A percentile compares a stretch with the other conserved stretches of the same genome.
phyloP scores from a whole-genome alignment of 2,797 vertebrate genomes.

The Coendou prehensilis region DNA sequence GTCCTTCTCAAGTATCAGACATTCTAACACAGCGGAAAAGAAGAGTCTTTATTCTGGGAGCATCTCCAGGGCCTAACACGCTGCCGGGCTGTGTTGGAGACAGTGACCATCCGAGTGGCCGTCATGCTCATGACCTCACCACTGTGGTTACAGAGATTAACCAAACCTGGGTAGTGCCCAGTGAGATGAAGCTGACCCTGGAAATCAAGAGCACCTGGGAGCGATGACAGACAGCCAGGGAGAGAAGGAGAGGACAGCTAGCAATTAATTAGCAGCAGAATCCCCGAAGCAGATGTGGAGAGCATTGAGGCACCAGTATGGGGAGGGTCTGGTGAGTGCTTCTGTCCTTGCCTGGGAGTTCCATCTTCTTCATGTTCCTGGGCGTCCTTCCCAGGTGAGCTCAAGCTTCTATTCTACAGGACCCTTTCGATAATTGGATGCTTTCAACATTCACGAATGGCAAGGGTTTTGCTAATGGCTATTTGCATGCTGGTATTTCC shows the following conservation, averaged over 20 bases:
- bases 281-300: background rate
- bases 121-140: fast-evolving
- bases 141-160: background rate
- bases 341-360: background rate
- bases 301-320: background rate
- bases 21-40: conserved; percentile 5
- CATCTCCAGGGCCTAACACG: background rate
- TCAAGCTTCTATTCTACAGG: too few relatives aligned
- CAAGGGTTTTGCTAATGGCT: background rate
- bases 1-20: conserved; percentile 30
- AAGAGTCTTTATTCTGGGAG: background rate
- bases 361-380: background rate
- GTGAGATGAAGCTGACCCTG: background rate
- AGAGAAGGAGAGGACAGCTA: background rate
- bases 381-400: too few relatives aligned
- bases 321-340: background rate
- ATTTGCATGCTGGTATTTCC: background rate
- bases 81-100: fast-evolving
- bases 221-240: background rate
- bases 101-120: background rate
- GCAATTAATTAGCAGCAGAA: background rate
- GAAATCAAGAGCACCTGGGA: background rate
- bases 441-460: background rate
- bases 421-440: too few relatives aligned
- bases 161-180: background rate